A percentile compares a stretch with the other conserved stretches of the same genome.
phyloP scores from a whole-genome alignment of 1,140 invertebrate genomes.

The Prorops nasuta region DNA sequence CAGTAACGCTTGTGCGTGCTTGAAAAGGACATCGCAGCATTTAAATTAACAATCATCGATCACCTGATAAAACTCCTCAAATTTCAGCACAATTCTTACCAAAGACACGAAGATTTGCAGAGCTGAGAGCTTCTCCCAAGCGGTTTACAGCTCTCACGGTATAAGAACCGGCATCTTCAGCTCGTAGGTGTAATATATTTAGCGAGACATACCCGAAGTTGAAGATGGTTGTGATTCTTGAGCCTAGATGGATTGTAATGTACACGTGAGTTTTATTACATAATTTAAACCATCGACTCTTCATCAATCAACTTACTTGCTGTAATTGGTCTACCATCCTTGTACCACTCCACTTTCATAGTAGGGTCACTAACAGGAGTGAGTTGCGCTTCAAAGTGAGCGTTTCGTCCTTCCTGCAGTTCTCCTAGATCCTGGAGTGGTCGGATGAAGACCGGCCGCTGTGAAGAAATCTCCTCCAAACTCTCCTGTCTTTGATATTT shows the following conservation, averaged over 20 bases:
- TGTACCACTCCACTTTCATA: conserved; percentile 98
- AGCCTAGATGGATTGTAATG: conserved; percentile 53
- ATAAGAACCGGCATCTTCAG: conserved; percentile 90
- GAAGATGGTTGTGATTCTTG: conserved; percentile 92
- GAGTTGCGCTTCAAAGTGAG: conserved; percentile 93
- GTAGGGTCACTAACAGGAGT: conserved; percentile 94
- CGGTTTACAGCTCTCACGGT: conserved; percentile 86
- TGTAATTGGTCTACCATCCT: conserved; percentile 91
- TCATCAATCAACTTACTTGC: conserved; percentile 63
- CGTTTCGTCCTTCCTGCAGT: conserved; percentile 85
- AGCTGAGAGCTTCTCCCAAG: conserved; percentile 81
- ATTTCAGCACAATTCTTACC: conserved; percentile 53
- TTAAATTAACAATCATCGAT: not conserved
- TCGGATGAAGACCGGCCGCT: conserved; percentile 85
- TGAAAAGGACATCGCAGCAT: no score
- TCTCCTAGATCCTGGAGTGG: conserved; percentile 84
- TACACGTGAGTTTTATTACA: not conserved
- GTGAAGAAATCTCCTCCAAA: conserved; percentile 73
- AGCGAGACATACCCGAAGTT: conserved; percentile 98
- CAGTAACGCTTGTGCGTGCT: conserved; percentile 76
- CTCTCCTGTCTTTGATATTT: conserved; percentile 83
- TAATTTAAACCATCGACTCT: not conserved
- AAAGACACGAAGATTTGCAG: conserved; percentile 74
- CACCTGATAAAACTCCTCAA: no score
- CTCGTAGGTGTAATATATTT: conserved; percentile 94